Base-by-base conservation (phyloP, 1,140 invertebrate genomes). In the Ips nitidus region DNA sequence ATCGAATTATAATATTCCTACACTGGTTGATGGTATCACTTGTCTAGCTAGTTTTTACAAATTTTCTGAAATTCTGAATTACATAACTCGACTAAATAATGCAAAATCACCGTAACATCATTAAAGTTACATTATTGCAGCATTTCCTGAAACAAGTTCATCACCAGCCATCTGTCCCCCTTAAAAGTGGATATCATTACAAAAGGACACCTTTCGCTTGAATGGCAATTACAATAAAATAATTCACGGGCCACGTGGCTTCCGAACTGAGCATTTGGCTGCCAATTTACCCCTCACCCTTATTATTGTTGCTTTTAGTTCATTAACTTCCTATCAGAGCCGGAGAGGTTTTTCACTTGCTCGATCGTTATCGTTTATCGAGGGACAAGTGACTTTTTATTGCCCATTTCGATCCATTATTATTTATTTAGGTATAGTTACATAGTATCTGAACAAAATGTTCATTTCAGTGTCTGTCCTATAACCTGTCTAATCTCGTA, bases 161-260 rank as follows among this genome's bases (percentile, higher is more conserved):
- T 56, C 45, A 6, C 22, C 45, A 50, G 38, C 53, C 53, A 56
- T 56, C 53, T 56, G 53, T 50, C n/a, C 53, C 38, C 53, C n/a
- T 38, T 7, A 56, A 56, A 7, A 40, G 38, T 39, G 38, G 38
- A 56, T 56, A 56, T 56, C 22, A 37, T 37, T 56, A 40, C 22
- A 36, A 68, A 68, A 50, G 53, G 43, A 22, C 66, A 68, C 66
- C 66, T 68, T 68, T 57, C 66, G 60, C 66, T 60, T 43, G 43
- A 68, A n/a, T 60, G 66, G 8, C 57, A 57, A 68, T 68, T 53
- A 52, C 55, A 68, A 68, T 68, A 50, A 60, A 60, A 68, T 68
- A 68, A 60, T 68, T 60, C 66, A 60, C 38, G 38, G 47, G 66
- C 45, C 66, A 60, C 66, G 66, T 68, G 66, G 66, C 66, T 3